These are phyloP conservation scores for Drosophila sp. DNA, from an alignment of 1,140 invertebrate genomes.

Conservation along the genomic window DNA sequence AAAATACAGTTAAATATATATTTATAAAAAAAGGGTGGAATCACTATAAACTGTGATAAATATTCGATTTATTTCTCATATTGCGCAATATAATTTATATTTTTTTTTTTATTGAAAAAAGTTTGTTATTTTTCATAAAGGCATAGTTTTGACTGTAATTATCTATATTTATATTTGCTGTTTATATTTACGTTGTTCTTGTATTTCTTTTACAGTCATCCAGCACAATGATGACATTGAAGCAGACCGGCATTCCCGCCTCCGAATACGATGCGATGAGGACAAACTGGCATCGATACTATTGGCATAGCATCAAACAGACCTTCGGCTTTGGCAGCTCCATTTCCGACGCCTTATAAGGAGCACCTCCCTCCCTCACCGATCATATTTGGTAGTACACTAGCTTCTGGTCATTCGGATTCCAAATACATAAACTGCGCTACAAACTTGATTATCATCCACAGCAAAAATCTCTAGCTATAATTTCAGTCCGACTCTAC, in stretches of 20 bases:
- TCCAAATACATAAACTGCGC: constrained; percentile 20
- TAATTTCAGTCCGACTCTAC: constrained; percentile 48
- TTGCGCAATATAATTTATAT: no score
- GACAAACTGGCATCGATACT: constrained; percentile 96
- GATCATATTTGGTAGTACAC: constrained; percentile 17
- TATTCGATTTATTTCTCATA: no score
- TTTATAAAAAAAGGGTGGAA: no score
- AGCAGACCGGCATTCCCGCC: constrained; percentile 92
- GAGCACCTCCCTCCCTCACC: background rate
- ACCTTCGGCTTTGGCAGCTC: constrained; percentile 96
- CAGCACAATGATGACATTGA: constrained; percentile 92
- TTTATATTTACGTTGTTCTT: no score
- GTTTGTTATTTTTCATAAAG: no score
- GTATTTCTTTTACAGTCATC: constrained; percentile 87
- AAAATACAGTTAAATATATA: no score
- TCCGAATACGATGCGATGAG: constrained; percentile 92
- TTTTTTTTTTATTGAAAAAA: no score
- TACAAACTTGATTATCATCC: constrained; percentile 53
- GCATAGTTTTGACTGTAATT: no score
- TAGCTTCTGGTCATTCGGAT: constrained; percentile 15
- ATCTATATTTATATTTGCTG: no score
- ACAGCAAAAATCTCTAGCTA: constrained; percentile 44
- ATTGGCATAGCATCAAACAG: constrained; percentile 96
- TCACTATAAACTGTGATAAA: no score
- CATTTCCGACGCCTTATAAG: constrained; percentile 72